These are phyloP conservation scores for Odocoileus hemionus DNA, from an alignment of 2,113 vertebrate genomes.

Conservation along the genomic window DNA sequence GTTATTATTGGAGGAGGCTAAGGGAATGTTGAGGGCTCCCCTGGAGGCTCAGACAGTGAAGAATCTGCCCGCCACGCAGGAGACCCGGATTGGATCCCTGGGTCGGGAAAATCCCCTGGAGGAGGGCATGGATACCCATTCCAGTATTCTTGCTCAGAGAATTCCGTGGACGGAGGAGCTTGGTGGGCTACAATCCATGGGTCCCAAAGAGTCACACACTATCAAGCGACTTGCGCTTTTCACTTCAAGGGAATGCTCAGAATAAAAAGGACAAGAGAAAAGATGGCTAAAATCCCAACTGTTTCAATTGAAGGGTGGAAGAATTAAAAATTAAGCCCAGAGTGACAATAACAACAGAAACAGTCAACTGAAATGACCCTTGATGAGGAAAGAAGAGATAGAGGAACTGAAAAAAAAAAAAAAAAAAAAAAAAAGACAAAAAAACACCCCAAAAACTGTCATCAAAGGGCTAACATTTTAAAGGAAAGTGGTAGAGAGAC, in stretches of 20 bases:
- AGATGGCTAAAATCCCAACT: neutral
- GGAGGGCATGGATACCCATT: neutral
- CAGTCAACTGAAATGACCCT: neutral
- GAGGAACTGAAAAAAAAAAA: neutral
- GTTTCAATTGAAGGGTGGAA: neutral
- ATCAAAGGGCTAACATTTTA: neutral
- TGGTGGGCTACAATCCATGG: neutral
- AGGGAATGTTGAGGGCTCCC: neutral
- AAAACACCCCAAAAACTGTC: neutral
- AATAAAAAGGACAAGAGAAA: neutral
- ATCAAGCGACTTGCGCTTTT: neutral
- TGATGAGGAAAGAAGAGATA: neutral
- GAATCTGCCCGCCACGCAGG: neutral
- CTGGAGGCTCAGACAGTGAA: neutral
- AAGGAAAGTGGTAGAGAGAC: rapidly evolving
- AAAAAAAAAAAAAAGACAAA: neutral
- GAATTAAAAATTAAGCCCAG: neutral
- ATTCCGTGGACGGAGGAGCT: neutral
- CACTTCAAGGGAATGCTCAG: neutral
- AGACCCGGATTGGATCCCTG: neutral
- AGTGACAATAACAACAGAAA: neutral
- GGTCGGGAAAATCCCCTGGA: neutral
- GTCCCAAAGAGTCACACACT: neutral
- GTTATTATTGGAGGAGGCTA: neutral
- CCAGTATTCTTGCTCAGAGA: neutral